phyloP scores from a whole-genome alignment of 2,797 vertebrate species.

The Smutsia gigantea region DNA sequence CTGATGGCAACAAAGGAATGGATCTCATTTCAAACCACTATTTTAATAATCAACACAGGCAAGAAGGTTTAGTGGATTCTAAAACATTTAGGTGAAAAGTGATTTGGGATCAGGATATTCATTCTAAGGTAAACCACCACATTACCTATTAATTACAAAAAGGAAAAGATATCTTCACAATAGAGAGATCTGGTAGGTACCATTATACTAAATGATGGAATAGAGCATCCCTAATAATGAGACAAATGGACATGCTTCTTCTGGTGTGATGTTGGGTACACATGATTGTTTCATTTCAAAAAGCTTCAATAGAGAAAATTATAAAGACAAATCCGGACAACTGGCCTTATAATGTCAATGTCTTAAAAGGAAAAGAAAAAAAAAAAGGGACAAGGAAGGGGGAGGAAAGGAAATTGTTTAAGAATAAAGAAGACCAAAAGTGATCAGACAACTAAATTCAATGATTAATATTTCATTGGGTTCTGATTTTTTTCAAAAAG shows the following conservation, averaged over 20 bases:
- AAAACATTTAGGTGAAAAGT: neutral
- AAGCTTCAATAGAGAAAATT: neutral
- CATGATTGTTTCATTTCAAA: neutral
- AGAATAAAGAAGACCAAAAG: neutral
- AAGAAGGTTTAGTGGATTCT: neutral
- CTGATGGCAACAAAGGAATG: neutral
- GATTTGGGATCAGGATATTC: neutral
- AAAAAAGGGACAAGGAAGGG: fast-evolving
- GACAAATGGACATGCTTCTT: neutral
- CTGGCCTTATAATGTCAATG: neutral
- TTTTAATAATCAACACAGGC: neutral
- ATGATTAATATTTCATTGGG: neutral
- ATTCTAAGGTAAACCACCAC: neutral
- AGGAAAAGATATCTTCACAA: neutral
- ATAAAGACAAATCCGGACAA: neutral
- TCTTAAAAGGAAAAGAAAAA: neutral
- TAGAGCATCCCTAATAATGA: neutral
- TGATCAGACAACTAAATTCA: neutral
- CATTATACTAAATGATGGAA: neutral
- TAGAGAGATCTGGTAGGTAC: neutral
- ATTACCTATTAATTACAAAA: neutral
- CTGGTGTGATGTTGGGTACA: neutral
- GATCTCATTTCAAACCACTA: neutral
- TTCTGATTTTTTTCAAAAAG: neutral
- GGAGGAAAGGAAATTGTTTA: neutral